Conservation (phyloP, 37 sponge, comb jelly and placozoan genomes). For the Ephydatia muelleri region DNA sequence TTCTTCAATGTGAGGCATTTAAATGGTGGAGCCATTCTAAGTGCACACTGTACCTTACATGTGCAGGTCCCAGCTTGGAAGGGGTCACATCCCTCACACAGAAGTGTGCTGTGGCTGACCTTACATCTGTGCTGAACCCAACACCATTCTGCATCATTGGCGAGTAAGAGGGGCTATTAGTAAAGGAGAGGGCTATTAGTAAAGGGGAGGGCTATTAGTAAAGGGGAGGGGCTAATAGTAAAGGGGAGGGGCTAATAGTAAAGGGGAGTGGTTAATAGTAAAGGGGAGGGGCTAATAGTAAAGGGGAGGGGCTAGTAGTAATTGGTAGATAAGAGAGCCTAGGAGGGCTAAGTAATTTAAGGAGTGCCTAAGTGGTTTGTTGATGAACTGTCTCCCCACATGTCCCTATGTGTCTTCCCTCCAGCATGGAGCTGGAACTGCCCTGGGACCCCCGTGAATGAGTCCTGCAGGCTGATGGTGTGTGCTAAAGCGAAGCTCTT, state of each 20-base stretch:
- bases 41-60: neutral
- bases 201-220: neutral
- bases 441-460: constrained; percentile 72
- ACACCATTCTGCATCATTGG: constrained; percentile 20
- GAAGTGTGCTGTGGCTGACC: constrained; percentile 19
- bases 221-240: no score
- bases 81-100: neutral
- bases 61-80: constrained; percentile 12
- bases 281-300: neutral
- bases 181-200: neutral
- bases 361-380: no score
- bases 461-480: constrained; percentile 42
- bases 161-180: constrained; percentile 23
- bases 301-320: neutral
- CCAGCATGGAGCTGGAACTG: constrained; percentile 54
- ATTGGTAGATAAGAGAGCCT: neutral
- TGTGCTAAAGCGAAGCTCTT: neutral
- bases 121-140: neutral
- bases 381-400: neutral
- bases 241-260: no score
- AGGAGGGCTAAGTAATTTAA: neutral
- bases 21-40: neutral
- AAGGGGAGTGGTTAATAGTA: neutral
- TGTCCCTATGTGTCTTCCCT: neutral
- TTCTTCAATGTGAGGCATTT: constrained; percentile 54